These are phyloP conservation scores for Eretmochelys imbricata DNA, from an alignment of 2,113 vertebrate species.

Conservation along the genomic window DNA sequence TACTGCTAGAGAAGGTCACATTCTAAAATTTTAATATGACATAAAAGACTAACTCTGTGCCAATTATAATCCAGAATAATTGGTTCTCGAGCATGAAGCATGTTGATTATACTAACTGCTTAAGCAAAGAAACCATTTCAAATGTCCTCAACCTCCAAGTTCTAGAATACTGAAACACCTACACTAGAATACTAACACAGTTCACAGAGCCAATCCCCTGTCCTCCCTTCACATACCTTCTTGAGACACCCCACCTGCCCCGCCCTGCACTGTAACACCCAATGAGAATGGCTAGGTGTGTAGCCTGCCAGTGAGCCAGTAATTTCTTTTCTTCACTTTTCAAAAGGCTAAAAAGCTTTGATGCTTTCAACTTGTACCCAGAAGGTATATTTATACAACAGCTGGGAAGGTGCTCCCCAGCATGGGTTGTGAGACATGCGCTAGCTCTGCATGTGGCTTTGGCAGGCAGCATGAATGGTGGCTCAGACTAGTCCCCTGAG, in stretches of 20 bases:
- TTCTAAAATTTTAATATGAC: background rate
- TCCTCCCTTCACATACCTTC: rapidly evolving
- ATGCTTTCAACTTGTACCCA: background rate
- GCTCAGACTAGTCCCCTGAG: background rate
- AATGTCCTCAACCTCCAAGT: background rate
- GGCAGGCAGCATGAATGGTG: background rate
- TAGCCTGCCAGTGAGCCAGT: too few species aligned
- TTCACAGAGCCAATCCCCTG: background rate
- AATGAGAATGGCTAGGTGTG: background rate
- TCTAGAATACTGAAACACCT: rapidly evolving
- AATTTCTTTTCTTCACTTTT: background rate
- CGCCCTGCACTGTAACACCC: rapidly evolving
- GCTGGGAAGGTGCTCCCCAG: background rate
- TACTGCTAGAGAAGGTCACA: rapidly evolving
- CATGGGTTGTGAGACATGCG: background rate
- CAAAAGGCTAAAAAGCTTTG: background rate
- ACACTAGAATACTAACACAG: rapidly evolving
- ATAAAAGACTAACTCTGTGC: background rate
- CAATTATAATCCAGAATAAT: rapidly evolving
- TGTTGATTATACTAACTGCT: background rate
- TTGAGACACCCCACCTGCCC: background rate
- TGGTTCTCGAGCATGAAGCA: background rate
- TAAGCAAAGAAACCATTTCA: background rate
- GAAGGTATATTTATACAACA: background rate
- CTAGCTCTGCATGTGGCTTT: background rate